Base-by-base conservation (phyloP, 2,888 invertebrate genomes). In the Pycnomerus fuliginosus region DNA sequence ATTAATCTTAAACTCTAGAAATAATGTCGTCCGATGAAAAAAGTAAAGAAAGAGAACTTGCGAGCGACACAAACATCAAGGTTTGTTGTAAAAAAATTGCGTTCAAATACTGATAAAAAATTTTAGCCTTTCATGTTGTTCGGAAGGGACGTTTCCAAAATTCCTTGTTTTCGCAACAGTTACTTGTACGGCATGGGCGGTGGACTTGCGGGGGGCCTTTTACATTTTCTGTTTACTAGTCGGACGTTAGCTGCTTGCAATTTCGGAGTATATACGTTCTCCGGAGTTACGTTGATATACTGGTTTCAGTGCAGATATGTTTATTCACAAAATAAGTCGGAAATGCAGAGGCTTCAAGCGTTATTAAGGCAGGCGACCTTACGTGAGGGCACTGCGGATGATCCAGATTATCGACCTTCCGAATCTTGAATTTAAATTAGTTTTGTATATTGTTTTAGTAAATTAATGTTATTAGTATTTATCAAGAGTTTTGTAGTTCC, bases 111-210 rank as follows among this genome's bases (percentile, higher is more conserved):
- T n/a, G n/a, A n/a, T n/a, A n/a, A n/a, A n/a, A n/a, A n/a, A n/a
- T 73, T 73, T 37, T 70, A 84, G 82, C 73, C 78, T 17, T 53
- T 84, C 3, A 65, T 77, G 7, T 55, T 88, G 33, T 87, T 87
- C 68, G 88, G 88, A 5, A 76, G 82, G 55, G 85, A 89, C 70
- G 66, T 89, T 13, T 74, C 84, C 0, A 78, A 85, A 72, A 85
- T 90, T 45, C 89, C 89, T 1, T 91, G 91, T 69, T 90, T 89
- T 67, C 78, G 87, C 48, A 82, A 81, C 60, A 87, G 87, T 65
- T 84, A 86, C 61, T 65, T 90, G 0, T 84, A 85, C 69, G 89
- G 90, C 5, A 80, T 89, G 35, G 70, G 78, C 34, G 77, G 85
- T 28, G 90, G 90, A 32, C 60, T 90, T 14, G 82, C 77, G 2